Percentiles rank a stretch among this genome's conserved stretches.
Evolutionary conservation across 1,140 invertebrate species (phyloP).

Genomic region (Bombyx mandarina): DNA sequence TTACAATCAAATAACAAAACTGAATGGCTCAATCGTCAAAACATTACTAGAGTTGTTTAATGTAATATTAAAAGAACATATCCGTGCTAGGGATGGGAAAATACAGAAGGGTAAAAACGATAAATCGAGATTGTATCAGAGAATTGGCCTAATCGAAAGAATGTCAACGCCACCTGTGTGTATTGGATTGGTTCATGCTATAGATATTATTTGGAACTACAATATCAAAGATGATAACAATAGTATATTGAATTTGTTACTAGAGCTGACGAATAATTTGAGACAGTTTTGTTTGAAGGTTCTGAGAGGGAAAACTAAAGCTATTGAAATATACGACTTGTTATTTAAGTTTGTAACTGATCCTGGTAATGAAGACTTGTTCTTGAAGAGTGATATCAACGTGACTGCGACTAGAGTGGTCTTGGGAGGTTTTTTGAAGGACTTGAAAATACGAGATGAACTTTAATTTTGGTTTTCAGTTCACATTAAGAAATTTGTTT

Average conservation of each 20-base stretch:
- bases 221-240: conserved; percentile 16
- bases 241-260: conserved; percentile 17
- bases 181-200: conserved; percentile 43
- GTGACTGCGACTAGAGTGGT: conserved; percentile 19
- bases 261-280: conserved; percentile 34
- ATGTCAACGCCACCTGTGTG: conserved; percentile 36
- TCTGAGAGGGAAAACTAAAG: conserved; percentile 26
- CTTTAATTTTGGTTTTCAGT: conserved; percentile 13
- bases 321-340: conserved; percentile 19
- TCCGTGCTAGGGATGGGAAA: conserved; percentile 21
- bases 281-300: conserved; percentile 36
- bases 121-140: conserved; percentile 30
- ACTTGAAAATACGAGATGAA: conserved; percentile 22
- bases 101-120: conserved; percentile 21
- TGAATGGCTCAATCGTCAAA: conserved; percentile 26
- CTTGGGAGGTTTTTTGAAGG: conserved; percentile 22
- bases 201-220: conserved; percentile 23
- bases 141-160: conserved; percentile 43
- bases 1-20: conserved; percentile 41
- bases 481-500: too few relatives aligned
- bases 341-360: conserved; percentile 24
- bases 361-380: conserved; percentile 12
- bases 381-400: conserved; percentile 19
- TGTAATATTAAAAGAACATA: conserved; percentile 45
- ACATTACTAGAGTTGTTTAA: conserved; percentile 43